Evolutionary conservation across 2,797 vertebrate genomes (phyloP).

Genomic region (Pitangus sulphuratus): DNA sequence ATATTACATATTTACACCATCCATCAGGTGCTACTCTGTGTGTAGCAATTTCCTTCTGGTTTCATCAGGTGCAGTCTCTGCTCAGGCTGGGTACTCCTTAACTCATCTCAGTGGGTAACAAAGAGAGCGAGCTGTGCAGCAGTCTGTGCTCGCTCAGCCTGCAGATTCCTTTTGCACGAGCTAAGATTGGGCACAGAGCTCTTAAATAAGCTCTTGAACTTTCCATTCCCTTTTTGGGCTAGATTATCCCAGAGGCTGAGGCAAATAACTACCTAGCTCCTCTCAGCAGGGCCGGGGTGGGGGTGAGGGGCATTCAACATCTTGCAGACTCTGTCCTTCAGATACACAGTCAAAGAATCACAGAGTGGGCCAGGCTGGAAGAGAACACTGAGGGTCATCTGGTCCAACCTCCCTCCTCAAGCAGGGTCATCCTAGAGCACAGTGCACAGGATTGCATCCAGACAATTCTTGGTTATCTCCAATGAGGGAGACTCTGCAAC

Average conservation of each 20-base stretch:
- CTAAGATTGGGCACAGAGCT: conserved; percentile 58
- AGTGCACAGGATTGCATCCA: background rate
- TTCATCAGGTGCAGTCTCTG: background rate
- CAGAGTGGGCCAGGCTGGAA: background rate
- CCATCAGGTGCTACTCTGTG: background rate
- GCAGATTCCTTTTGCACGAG: conserved; percentile 60
- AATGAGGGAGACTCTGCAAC: background rate
- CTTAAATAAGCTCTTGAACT: conserved; percentile 63
- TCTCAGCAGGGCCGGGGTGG: background rate
- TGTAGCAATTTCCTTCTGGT: rapidly evolving
- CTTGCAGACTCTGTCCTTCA: background rate
- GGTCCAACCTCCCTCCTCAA: background rate
- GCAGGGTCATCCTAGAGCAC: background rate
- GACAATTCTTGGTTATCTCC: background rate
- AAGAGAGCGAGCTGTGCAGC: background rate
- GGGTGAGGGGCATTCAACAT: background rate
- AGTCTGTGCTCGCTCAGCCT: background rate
- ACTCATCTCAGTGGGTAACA: background rate
- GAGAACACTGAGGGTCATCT: background rate
- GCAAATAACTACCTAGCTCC: conserved; percentile 46
- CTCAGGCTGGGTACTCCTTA: background rate
- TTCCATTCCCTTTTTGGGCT: conserved; percentile 69
- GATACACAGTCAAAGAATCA: background rate
- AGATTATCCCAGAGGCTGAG: background rate
- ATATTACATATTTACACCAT: background rate